A percentile compares a stretch with the other conserved stretches of the same genome.
Conservation (phyloP, 2,113 vertebrate species). For the Ifrita kowaldi region DNA sequence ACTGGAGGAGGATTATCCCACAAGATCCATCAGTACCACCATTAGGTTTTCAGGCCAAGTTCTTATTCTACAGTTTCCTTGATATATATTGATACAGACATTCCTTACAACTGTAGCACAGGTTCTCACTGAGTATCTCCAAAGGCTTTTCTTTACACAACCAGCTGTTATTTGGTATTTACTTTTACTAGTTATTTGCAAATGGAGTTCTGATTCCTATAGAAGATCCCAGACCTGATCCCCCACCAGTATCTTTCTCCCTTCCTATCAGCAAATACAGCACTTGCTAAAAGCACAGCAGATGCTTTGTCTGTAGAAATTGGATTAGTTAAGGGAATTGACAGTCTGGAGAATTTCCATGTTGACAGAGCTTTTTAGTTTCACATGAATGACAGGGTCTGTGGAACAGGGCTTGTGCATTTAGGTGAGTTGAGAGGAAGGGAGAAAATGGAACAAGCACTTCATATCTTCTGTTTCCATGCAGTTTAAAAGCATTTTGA, state of each 20-base stretch:
- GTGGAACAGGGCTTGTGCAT: neutral
- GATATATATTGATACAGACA: neutral
- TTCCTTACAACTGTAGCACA: neutral
- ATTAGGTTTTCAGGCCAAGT: neutral
- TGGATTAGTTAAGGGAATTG: neutral
- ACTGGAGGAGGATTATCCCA: neutral
- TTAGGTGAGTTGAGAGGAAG: neutral
- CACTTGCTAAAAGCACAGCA: neutral
- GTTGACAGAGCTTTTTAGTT: constrained; percentile 20
- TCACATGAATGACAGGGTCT: neutral
- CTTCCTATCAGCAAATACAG: neutral
- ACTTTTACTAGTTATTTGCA: neutral
- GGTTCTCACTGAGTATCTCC: neutral
- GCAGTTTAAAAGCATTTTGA: neutral
- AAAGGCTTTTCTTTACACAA: neutral
- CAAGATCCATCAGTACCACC: neutral
- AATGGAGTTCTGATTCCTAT: neutral
- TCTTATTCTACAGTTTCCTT: neutral
- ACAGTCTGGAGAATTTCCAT: neutral
- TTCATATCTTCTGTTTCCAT: neutral
- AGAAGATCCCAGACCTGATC: neutral
- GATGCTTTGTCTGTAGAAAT: neutral
- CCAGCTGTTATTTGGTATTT: neutral
- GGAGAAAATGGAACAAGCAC: neutral
- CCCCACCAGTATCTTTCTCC: neutral